Conservation (phyloP, 2,888 invertebrate species). For the Malthinus flaveolus region DNA sequence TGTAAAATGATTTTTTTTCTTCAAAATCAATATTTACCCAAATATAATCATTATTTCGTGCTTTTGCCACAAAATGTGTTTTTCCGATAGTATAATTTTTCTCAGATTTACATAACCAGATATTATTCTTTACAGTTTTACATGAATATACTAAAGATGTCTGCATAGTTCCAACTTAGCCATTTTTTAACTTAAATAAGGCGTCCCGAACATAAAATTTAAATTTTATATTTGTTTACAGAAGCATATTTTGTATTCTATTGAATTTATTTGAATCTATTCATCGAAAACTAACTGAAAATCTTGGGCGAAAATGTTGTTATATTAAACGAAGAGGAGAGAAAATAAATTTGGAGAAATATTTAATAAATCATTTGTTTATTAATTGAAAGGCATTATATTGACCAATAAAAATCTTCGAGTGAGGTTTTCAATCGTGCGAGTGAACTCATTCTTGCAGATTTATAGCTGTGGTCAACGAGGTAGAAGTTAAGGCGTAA, state of each 20-base stretch:
- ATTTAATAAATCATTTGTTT: conserved; percentile 6
- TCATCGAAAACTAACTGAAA: conserved; percentile 4
- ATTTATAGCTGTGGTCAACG: conserved; percentile 43
- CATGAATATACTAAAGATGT: background rate
- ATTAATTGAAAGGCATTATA: conserved; percentile 5
- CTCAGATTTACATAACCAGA: no score
- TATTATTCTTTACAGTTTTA: background rate
- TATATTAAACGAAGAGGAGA: background rate
- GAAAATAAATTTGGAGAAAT: background rate
- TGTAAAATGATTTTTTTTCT: no score
- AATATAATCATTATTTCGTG: no score
- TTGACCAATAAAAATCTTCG: conserved; percentile 13
- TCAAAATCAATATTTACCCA: no score
- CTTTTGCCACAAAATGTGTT: no score
- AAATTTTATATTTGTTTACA: conserved; percentile 13
- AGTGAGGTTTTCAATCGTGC: conserved; percentile 16
- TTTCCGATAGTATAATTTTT: no score
- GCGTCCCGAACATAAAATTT: conserved; percentile 11
- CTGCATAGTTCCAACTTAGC: background rate
- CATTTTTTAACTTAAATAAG: background rate
- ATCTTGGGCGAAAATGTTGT: background rate
- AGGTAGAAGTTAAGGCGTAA: conserved; percentile 45
- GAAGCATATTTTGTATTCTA: conserved; percentile 13
- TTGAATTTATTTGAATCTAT: conserved; percentile 8
- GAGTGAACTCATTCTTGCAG: conserved; percentile 27